A percentile compares a stretch with the other conserved stretches of the same genome.
These are phyloP conservation scores for Hylaeus volcanicus DNA, from an alignment of 1,140 invertebrate genomes.

Conservation along the genomic window DNA sequence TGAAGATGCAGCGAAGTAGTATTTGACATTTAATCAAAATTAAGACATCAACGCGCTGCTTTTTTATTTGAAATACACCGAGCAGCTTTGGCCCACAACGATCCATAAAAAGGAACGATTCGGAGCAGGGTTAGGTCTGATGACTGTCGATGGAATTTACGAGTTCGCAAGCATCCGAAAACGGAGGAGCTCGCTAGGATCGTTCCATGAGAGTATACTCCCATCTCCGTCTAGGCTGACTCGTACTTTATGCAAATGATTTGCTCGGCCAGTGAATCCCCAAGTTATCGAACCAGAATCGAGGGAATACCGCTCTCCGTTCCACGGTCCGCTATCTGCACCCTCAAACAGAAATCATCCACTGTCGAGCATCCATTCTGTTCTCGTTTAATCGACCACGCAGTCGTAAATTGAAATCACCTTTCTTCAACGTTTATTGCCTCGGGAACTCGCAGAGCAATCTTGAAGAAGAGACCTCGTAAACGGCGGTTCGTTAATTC, in stretches of 20 bases:
- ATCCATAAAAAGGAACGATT: neutral
- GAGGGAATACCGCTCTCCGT: neutral
- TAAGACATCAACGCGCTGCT: no score
- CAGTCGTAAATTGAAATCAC: slow-evolving; percentile 6
- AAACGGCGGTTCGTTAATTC: neutral
- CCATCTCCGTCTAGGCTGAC: slow-evolving; percentile 8
- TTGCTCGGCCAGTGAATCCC: neutral
- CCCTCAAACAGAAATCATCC: slow-evolving; percentile 35
- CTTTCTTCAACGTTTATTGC: neutral
- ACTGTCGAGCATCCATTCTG: neutral
- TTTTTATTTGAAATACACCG: no score
- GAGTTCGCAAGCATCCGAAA: neutral
- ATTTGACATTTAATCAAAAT: no score
- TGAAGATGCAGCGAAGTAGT: no score
- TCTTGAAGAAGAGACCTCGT: neutral
- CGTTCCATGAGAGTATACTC: neutral
- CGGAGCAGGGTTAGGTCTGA: no score
- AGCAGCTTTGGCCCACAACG: no score
- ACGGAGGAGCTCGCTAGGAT: neutral
- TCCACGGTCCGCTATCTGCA: neutral
- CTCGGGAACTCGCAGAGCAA: neutral
- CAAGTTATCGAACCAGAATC: slow-evolving; percentile 29
- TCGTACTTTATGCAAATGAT: slow-evolving; percentile 51
- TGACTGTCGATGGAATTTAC: slow-evolving; percentile 20
- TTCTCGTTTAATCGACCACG: slow-evolving; percentile 16